Conservation (phyloP, 1,140 invertebrate genomes). For the Drosophila oshimai region DNA sequence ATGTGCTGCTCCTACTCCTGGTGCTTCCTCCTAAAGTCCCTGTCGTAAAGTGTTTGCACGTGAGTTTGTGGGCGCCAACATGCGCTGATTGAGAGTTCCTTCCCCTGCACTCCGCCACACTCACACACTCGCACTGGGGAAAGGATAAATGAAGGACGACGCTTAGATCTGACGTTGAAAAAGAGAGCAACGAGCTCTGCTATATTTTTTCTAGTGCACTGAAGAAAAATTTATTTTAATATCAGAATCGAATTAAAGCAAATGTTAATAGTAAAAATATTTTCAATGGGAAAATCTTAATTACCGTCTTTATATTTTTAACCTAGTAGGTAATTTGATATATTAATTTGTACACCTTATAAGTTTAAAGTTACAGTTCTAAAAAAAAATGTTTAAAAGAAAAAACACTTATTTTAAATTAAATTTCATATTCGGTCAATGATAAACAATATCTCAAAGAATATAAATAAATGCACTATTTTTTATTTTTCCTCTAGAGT, state of each 20-base stretch:
- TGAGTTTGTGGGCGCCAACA: slow-evolving; percentile 73
- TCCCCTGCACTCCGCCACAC: not conserved
- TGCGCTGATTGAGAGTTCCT: slow-evolving; percentile 77
- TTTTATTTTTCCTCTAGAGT: not conserved
- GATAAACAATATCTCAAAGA: not conserved
- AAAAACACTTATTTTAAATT: too few species aligned
- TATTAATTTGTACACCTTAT: too few species aligned
- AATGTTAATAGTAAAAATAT: too few species aligned
- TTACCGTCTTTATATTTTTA: too few species aligned
- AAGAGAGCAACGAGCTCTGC: slow-evolving; percentile 28
- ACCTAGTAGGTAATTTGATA: too few species aligned
- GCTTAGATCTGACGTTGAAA: slow-evolving; percentile 61
- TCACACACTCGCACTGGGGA: slow-evolving; percentile 27
- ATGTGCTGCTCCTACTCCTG: slow-evolving; percentile 4
- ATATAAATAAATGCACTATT: not conserved
- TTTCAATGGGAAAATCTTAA: too few species aligned
- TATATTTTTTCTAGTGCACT: slow-evolving; percentile 12
- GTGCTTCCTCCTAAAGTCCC: slow-evolving; percentile 13
- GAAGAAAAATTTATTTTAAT: not conserved
- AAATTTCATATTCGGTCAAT: too few species aligned
- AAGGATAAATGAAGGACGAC: slow-evolving; percentile 78
- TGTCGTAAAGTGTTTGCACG: slow-evolving; percentile 78
- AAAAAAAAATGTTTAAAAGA: too few species aligned
- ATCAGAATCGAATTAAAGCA: too few species aligned
- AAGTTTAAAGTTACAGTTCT: too few species aligned